Evolutionary conservation across 2,888 invertebrate species (phyloP).

Genomic region (Marasmarcha lunaedactyla): DNA sequence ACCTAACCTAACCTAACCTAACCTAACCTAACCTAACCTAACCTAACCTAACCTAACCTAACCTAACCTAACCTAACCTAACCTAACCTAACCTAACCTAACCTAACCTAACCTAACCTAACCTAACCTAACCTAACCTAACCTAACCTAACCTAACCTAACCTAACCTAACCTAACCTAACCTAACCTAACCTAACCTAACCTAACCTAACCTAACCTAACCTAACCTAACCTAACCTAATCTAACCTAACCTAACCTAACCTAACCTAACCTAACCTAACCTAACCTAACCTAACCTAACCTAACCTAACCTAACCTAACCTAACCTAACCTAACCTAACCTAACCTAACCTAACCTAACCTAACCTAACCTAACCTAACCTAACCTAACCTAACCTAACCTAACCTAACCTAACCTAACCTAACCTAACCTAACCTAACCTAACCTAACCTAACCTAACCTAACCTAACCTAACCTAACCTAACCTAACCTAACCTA

Average conservation of each 20-base stretch:
- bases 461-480: too few relatives aligned
- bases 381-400: too few relatives aligned
- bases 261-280: conserved; percentile 16
- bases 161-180: conserved; percentile 25
- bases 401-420: too few relatives aligned
- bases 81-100: conserved; percentile 14
- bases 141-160: conserved; percentile 24
- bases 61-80: conserved; percentile 7
- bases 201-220: conserved; percentile 22
- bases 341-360: conserved; percentile 15
- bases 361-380: conserved; percentile 11
- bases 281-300: conserved; percentile 16
- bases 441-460: too few relatives aligned
- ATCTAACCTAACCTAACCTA: conserved; percentile 12
- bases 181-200: conserved; percentile 23
- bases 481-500: too few relatives aligned
- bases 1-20: conserved; percentile 12
- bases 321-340: conserved; percentile 14
- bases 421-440: too few relatives aligned
- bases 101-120: conserved; percentile 16
- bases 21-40: conserved; percentile 11
- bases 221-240: conserved; percentile 22
- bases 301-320: conserved; percentile 15
- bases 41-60: conserved; percentile 14
- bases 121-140: conserved; percentile 22